These are phyloP conservation scores for Fringilla coelebs DNA, from an alignment of 2,797 vertebrate genomes.

Conservation along the genomic window DNA sequence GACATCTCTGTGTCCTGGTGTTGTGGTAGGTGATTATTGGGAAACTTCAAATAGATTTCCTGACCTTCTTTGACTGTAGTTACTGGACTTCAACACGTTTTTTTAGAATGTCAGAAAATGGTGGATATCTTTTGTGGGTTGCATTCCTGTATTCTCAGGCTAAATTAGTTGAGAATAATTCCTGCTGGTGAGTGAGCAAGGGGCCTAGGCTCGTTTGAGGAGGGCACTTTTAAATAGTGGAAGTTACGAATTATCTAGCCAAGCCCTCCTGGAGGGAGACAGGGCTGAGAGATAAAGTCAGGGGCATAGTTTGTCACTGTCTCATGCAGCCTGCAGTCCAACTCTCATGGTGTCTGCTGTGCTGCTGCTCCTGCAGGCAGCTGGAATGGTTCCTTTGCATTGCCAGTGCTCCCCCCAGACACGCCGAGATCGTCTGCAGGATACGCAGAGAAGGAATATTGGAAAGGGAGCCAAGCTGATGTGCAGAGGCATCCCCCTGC, in stretches of 20 bases:
- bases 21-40: not conserved
- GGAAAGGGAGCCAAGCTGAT: not conserved
- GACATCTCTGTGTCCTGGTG: not conserved
- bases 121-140: not conserved
- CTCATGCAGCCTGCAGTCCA: rapidly evolving
- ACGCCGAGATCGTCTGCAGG: not conserved
- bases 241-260: not conserved
- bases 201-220: not conserved
- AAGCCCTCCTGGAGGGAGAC: not conserved
- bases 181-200: not conserved
- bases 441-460: not conserved
- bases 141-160: not conserved
- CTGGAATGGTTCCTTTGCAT: not conserved
- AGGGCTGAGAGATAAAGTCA: not conserved
- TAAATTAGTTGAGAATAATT: not conserved
- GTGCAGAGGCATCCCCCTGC: not conserved
- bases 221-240: not conserved
- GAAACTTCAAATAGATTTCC: not conserved
- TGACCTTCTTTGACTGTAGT: not conserved
- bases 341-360: not conserved
- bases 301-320: not conserved
- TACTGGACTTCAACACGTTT: not conserved
- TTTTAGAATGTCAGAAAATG: not conserved
- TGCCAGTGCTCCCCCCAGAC: not conserved
- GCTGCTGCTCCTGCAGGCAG: not conserved